Base-by-base conservation (phyloP, 2,888 invertebrate genomes). In the Temnothorax unifasciatus region DNA sequence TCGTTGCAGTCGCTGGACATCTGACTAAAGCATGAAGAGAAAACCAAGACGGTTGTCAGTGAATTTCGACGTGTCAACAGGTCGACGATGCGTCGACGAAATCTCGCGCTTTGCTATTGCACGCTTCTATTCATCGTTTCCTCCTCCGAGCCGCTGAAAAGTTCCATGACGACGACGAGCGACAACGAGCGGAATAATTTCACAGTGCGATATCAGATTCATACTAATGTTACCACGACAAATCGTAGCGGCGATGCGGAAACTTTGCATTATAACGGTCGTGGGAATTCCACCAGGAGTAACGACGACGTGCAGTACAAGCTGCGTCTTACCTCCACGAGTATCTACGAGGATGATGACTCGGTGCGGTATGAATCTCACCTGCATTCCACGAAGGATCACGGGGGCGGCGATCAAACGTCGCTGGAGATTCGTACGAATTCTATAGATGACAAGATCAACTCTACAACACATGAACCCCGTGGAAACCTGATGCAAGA, bases 61-160 rank as follows among this genome's bases (percentile, higher is more conserved):
- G 21, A 44, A 29, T 47, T 81, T 34, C n/a, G 1, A 44, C 44
- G 79, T 29, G 82, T 75, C 25, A 0, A 29, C 29, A 71, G 29
- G 3, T 47, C 1, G 64, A 57, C 54, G 25, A 68, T 69, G 63
- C 3, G 29, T 29, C 29, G 29, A 29, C n/a, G 1, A 13, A 50
- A 18, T 15, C 11, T 8, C 47, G 25, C 34, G 13, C 8, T 76
- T 25, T 76, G 64, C 61, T 41, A 59, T n/a, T 21, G n/a, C n/a
- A 41, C 21, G n/a, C 1, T 76, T 77, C n/a, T 74, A 3, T 11
- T 54, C 9, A 18, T 44, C 25, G 61, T n/a, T 25, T 52, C 41
- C 15, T 50, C 47, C 6, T 29, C 44, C 15, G 4, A 73, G 1
- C 2, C 15, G 18, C 47, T 4, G 34, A 18, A 18, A 0, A 68